Conservation (phyloP, 2,888 invertebrate genomes). For the Caenorhabditis imperialis region DNA sequence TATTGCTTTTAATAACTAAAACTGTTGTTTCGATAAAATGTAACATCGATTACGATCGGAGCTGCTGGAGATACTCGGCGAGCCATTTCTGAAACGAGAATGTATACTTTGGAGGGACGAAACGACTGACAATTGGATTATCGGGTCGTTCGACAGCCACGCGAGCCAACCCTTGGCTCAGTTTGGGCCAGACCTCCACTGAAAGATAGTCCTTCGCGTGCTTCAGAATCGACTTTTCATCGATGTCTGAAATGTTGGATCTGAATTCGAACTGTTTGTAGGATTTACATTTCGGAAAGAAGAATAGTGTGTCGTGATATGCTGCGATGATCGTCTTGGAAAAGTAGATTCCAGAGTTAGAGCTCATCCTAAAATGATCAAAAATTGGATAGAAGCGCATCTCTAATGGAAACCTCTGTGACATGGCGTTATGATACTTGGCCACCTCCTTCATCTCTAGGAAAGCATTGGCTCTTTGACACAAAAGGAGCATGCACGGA, state of each 20-base stretch:
- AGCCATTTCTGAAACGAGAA: constrained; percentile 61
- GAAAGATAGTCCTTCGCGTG: constrained; percentile 57
- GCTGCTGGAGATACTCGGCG: constrained; percentile 48
- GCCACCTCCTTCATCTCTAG: constrained; percentile 44
- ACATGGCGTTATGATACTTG: constrained; percentile 36
- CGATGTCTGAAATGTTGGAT: constrained; percentile 29
- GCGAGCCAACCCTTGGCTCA: constrained; percentile 53
- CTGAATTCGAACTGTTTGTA: not conserved
- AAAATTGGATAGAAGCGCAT: not conserved
- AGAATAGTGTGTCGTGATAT: constrained; percentile 55
- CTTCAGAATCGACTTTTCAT: constrained; percentile 39
- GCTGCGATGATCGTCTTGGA: constrained; percentile 51
- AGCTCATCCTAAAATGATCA: constrained; percentile 31
- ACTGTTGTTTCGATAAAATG: not conserved
- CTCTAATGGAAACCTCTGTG: constrained; percentile 19
- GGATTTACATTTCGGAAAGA: constrained; percentile 53
- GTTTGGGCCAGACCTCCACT: constrained; percentile 50
- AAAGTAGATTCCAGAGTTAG: constrained; percentile 40
- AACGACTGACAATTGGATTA: constrained; percentile 56
- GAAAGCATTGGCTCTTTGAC: constrained; percentile 56
- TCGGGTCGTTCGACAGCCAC: constrained; percentile 56
- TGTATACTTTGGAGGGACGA: not conserved
- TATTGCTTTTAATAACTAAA: constrained; percentile 6
- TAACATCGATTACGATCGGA: constrained; percentile 1
- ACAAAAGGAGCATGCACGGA: constrained; percentile 48